A percentile compares a stretch with the other conserved stretches of the same genome.
Evolutionary conservation across 2,888 invertebrate genomes (phyloP).

Genomic region (Lordiphosa fenestrarum): DNA sequence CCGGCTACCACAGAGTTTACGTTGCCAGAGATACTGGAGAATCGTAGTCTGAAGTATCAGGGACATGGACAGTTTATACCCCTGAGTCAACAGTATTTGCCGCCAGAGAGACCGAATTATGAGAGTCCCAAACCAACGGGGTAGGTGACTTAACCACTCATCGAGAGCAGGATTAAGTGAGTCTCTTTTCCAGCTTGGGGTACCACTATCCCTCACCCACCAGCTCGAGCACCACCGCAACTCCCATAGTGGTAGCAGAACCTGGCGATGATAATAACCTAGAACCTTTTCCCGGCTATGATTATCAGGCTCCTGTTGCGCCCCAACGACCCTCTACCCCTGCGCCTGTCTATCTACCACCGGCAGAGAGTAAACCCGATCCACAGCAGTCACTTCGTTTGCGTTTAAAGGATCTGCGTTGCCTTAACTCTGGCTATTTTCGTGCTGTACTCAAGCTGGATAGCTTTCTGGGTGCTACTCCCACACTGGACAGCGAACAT

Average conservation of each 20-base stretch:
- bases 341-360: conserved; percentile 62
- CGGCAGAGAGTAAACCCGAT: conserved; percentile 20
- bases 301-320: conserved; percentile 58
- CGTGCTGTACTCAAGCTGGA: conserved; percentile 79
- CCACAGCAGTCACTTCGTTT: conserved; percentile 64
- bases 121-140: conserved; percentile 67
- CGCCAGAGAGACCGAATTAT: conserved; percentile 69
- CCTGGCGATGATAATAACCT: conserved; percentile 42
- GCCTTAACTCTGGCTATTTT: conserved; percentile 77
- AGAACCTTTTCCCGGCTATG: conserved; percentile 57
- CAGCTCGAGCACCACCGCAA: conserved; percentile 31
- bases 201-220: conserved; percentile 31
- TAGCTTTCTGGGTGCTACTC: conserved; percentile 76
- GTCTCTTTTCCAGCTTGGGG: conserved; percentile 36
- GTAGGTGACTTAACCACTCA: conserved; percentile 25
- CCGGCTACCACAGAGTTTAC: conserved; percentile 67
- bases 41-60: conserved; percentile 60
- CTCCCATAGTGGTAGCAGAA: conserved; percentile 73
- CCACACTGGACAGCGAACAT: conserved; percentile 79
- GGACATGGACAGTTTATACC: conserved; percentile 73
- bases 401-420: conserved; percentile 78
- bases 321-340: conserved; percentile 57
- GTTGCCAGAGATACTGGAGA: conserved; percentile 77
- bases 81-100: conserved; percentile 67
- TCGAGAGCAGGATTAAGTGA: not conserved